Percentiles rank a stretch among this genome's conserved stretches.
These are phyloP conservation scores for Neoitamus cyanurus DNA, from an alignment of 2,888 invertebrate genomes.

Conservation along the genomic window DNA sequence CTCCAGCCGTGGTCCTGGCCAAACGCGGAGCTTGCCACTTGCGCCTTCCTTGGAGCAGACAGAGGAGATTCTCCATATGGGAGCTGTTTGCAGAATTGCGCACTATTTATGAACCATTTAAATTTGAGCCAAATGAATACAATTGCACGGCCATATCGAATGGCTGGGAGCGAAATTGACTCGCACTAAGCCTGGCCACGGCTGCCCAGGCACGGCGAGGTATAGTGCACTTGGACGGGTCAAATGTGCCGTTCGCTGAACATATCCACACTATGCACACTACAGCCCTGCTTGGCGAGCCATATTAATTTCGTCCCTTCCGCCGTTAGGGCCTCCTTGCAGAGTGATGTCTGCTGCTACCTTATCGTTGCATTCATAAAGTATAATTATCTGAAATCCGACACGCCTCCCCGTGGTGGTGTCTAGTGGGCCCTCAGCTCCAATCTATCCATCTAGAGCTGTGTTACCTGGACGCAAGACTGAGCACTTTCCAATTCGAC, in stretches of 20 bases:
- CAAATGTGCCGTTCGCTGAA: background rate
- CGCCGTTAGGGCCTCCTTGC: slow-evolving; percentile 45
- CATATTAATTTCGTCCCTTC: slow-evolving; percentile 39
- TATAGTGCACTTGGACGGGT: slow-evolving; percentile 4
- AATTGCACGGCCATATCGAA: slow-evolving; percentile 25
- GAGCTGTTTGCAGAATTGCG: slow-evolving; percentile 15
- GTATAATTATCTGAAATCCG: slow-evolving; percentile 58
- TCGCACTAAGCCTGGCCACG: background rate
- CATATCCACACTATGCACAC: background rate
- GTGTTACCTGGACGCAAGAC: slow-evolving; percentile 25
- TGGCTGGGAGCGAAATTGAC: slow-evolving; percentile 9
- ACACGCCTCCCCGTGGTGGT: slow-evolving; percentile 55
- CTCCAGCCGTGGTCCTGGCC: background rate
- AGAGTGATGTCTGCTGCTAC: slow-evolving; percentile 54
- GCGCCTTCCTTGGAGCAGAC: background rate
- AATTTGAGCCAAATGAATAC: slow-evolving; percentile 38
- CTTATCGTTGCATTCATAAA: slow-evolving; percentile 57
- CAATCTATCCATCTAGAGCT: slow-evolving; percentile 39
- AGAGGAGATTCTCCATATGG: slow-evolving; percentile 4
- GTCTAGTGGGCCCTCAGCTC: slow-evolving; percentile 23
- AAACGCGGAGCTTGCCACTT: background rate
- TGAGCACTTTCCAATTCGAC: slow-evolving; percentile 29
- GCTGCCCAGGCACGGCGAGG: background rate
- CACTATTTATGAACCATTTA: slow-evolving; percentile 43
- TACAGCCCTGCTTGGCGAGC: background rate